Evolutionary conservation across 2,888 invertebrate genomes (phyloP).

Genomic region (Cantharis rufa): DNA sequence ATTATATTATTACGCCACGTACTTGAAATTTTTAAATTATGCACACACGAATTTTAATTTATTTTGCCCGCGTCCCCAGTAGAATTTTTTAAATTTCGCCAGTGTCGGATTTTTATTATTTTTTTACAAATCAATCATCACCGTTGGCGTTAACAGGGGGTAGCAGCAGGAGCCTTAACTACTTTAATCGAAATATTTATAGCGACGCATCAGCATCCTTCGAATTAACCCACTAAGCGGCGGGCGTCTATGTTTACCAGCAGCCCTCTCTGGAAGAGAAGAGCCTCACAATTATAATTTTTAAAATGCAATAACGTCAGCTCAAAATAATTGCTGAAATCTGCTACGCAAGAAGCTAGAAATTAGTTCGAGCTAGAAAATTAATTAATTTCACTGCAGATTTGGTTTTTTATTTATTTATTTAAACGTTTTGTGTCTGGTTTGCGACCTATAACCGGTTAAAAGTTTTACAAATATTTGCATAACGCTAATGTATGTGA

Average conservation of each 20-base stretch:
- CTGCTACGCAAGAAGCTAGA: neutral
- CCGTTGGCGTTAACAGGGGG: neutral
- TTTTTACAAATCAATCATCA: neutral
- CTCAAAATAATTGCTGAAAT: neutral
- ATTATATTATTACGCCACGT: slow-evolving; percentile 14
- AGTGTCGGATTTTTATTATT: neutral
- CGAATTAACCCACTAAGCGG: neutral
- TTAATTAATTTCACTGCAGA: neutral
- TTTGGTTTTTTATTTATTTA: neutral
- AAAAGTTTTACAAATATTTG: neutral
- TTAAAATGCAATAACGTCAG: neutral
- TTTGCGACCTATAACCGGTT: neutral
- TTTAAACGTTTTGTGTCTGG: neutral
- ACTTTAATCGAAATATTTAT: neutral
- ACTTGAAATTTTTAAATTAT: slow-evolving; percentile 16
- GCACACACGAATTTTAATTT: neutral
- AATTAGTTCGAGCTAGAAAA: neutral
- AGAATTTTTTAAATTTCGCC: neutral
- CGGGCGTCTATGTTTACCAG: neutral
- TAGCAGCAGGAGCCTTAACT: neutral
- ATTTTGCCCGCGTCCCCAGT: too few relatives aligned
- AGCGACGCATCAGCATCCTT: neutral
- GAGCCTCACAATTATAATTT: neutral
- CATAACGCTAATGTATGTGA: neutral
- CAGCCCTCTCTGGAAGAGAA: neutral